Conservation (phyloP, 2,113 vertebrate genomes). For the Mustelus asterias region DNA sequence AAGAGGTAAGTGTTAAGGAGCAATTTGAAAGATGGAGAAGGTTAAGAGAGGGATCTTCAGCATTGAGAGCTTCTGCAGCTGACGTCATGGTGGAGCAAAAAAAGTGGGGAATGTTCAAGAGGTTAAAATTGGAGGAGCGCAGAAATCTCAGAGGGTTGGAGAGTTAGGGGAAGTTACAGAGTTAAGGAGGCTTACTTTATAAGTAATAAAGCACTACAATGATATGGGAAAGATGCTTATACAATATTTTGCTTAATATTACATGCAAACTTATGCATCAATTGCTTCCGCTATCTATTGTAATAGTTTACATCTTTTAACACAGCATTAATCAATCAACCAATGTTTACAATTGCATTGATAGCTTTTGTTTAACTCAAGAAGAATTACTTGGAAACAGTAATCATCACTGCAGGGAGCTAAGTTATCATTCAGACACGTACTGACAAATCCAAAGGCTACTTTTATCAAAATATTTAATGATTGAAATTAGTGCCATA, state of each 20-base stretch:
- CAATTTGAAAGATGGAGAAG: neutral
- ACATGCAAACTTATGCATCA: neutral
- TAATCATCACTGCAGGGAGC: slow-evolving; percentile 13
- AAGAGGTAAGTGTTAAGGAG: neutral
- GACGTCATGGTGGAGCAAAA: neutral
- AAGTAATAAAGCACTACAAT: neutral
- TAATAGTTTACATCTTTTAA: neutral
- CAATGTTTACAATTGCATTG: neutral
- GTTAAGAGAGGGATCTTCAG: neutral
- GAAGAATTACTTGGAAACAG: neutral
- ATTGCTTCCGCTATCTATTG: neutral
- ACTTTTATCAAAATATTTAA: slow-evolving; percentile 22
- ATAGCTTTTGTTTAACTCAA: neutral
- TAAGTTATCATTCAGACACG: slow-evolving; percentile 10
- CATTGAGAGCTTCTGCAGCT: neutral
- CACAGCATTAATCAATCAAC: neutral
- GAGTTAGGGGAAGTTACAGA: neutral
- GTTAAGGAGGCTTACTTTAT: neutral
- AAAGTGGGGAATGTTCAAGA: neutral
- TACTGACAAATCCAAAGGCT: slow-evolving; percentile 14
- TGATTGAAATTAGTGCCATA: neutral
- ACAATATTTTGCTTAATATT: neutral
- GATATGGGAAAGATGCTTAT: neutral
- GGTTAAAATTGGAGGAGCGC: neutral
- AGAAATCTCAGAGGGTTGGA: neutral